Base-by-base conservation (phyloP, 2,113 vertebrate genomes). In the Pachycephala philippinensis region DNA sequence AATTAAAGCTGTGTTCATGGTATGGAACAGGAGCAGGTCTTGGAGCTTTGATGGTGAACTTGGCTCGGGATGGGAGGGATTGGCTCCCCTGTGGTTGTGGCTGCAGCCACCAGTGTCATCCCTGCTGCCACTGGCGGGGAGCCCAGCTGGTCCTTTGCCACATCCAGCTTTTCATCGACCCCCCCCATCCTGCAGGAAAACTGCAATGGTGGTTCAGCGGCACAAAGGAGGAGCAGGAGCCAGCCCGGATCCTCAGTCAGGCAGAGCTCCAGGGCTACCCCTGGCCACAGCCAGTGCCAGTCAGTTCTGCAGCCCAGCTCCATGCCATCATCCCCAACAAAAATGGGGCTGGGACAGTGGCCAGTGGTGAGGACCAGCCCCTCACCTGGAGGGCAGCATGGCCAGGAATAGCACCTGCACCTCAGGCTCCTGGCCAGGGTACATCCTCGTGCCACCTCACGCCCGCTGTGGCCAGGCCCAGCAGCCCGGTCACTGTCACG, bases 1-100 rank as follows among this genome's bases (percentile, higher is more conserved):
- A 30, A 97, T 95, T 96, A 97, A 96, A 97, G 50, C 45, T 72
- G 80, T 16, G 61, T 50, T 77, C 8, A 1, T 33, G 63, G 59
- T 44, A 45, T 0, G 2, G 47, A 89, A 64, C 2, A 23, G 39
- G 47, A 60, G 35, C 0, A 30, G 50, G 47, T 80, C 7, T 56
- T 14, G n/a, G 74, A 33, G 57, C 42, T 60, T 66, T 3, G 1
- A 19, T 63, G 76, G 54, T 57, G 71, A 77, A 70, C 17, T 60
- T 24, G 60, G 77, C 27, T 37, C 2, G 8, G 74, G 60, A 21
- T 4, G 4, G 66, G 61, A 20, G 37, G 69, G 60, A 15, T 61
- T 52, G 35, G 52, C 3, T 79, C 14, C 30, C 2, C 8, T 1
- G 14, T 8, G 44, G 42, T 31, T 9, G 4, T 8, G 16, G 78